phyloP scores from a whole-genome alignment of 53 echinoderm and acorn worm genomes.

The Patiria pectinifera region DNA sequence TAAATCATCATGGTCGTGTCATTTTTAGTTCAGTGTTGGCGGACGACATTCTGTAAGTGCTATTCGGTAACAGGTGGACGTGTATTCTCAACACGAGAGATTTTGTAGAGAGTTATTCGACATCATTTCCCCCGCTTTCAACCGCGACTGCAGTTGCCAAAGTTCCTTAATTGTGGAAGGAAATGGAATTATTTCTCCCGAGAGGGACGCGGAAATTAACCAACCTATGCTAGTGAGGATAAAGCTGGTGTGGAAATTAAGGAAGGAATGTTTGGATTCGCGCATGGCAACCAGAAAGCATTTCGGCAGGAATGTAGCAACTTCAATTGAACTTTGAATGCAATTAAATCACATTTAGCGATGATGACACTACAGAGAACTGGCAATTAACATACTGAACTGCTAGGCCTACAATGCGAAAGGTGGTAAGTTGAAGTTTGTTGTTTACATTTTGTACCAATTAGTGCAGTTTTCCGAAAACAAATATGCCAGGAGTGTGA shows the following conservation, averaged over 20 bases:
- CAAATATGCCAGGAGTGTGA: neutral
- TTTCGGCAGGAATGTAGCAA: neutral
- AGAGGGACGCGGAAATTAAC: neutral
- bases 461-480: neutral
- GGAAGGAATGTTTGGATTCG: neutral
- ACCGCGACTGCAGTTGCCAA: neutral
- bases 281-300: neutral
- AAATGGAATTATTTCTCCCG: neutral
- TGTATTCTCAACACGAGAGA: neutral
- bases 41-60: neutral
- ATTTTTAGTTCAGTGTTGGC: neutral
- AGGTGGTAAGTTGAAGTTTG: neutral
- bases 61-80: neutral
- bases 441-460: neutral
- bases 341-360: neutral
- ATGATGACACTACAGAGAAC: neutral
- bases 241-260: neutral
- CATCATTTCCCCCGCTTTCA: neutral
- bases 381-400: neutral
- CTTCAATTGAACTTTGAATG: constrained; percentile 6
- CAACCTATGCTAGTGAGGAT: neutral
- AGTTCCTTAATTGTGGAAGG: neutral
- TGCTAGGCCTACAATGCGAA: neutral
- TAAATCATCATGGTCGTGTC: neutral
- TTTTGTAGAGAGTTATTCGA: neutral